These are phyloP conservation scores for Dendroctonus ponderosae DNA, from an alignment of 1,140 invertebrate genomes.

Conservation along the genomic window DNA sequence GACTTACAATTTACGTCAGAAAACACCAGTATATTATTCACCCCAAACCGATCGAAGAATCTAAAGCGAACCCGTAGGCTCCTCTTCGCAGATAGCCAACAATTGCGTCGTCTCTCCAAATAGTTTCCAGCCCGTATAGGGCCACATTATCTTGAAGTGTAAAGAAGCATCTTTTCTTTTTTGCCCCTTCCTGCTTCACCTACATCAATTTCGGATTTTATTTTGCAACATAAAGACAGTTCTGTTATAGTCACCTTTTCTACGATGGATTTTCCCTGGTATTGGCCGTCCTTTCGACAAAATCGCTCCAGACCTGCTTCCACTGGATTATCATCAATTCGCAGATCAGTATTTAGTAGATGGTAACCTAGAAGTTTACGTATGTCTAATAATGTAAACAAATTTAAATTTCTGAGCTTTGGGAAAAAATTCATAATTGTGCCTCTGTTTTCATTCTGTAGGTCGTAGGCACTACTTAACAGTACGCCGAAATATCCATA, in stretches of 20 bases:
- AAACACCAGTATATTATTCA: constrained; percentile 50
- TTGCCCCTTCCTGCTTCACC: constrained; percentile 61
- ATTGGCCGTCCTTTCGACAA: constrained; percentile 72
- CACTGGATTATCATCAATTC: constrained; percentile 79
- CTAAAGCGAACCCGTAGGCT: constrained; percentile 74
- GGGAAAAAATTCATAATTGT: too few relatives aligned
- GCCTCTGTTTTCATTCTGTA: too few relatives aligned
- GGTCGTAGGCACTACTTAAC: too few relatives aligned
- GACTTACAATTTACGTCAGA: neutral
- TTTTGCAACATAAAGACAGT: neutral
- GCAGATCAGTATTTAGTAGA: constrained; percentile 79
- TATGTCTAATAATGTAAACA: too few relatives aligned
- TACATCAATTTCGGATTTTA: constrained; percentile 35
- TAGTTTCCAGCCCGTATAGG: constrained; percentile 79
- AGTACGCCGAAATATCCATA: too few relatives aligned
- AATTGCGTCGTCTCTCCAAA: constrained; percentile 72
- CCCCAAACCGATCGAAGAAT: constrained; percentile 68
- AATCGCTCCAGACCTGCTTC: constrained; percentile 77
- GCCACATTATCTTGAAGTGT: constrained; percentile 67
- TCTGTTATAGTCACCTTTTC: constrained; percentile 51
- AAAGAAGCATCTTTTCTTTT: constrained; percentile 72
- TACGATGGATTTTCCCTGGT: constrained; percentile 72
- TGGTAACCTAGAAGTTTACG: constrained; percentile 65
- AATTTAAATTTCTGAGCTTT: too few relatives aligned
- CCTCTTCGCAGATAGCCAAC: constrained; percentile 79